A percentile compares a stretch with the other conserved stretches of the same genome.
These are phyloP conservation scores for Brachirus orientalis DNA, from an alignment of 2,113 vertebrate species.

Conservation along the genomic window DNA sequence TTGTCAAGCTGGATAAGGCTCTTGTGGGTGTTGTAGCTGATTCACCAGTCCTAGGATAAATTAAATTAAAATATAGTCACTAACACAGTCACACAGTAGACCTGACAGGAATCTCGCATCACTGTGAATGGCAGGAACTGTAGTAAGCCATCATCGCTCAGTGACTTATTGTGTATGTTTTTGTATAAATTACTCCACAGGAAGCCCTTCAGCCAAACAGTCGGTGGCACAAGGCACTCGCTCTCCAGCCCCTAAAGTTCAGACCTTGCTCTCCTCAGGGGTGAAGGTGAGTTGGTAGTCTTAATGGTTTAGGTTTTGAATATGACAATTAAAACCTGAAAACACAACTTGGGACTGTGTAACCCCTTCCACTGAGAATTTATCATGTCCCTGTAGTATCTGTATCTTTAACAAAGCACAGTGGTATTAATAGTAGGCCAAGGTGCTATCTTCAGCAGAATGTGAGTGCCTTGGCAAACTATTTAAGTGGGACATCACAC, in stretches of 20 bases:
- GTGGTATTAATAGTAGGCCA: slow-evolving; percentile 64
- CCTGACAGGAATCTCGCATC: slow-evolving; percentile 2
- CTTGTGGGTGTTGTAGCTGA: slow-evolving; percentile 60
- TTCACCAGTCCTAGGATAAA: slow-evolving; percentile 39
- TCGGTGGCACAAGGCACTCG: slow-evolving; percentile 85
- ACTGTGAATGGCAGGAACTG: slow-evolving; percentile 1
- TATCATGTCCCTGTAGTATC: slow-evolving; percentile 15
- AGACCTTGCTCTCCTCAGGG: slow-evolving; percentile 90
- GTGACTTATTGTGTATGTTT: slow-evolving; percentile 19
- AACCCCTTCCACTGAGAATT: slow-evolving; percentile 7
- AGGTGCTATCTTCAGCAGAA: slow-evolving; percentile 69
- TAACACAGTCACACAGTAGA: slow-evolving; percentile 3
- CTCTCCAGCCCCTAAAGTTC: slow-evolving; percentile 93
- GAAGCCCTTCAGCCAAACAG: slow-evolving; percentile 92
- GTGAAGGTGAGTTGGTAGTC: slow-evolving; percentile 87
- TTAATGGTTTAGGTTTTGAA: neutral
- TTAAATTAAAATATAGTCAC: slow-evolving; percentile 6
- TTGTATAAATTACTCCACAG: slow-evolving; percentile 72
- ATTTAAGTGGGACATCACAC: slow-evolving; percentile 73
- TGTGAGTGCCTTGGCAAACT: slow-evolving; percentile 62
- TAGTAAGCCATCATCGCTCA: neutral
- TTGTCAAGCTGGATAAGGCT: slow-evolving; percentile 37
- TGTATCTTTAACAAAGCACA: slow-evolving; percentile 49
- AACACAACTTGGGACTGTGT: too few relatives aligned
- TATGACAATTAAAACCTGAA: neutral